Conservation (phyloP, 2,888 invertebrate genomes). For the Phytoseiulus persimilis region DNA sequence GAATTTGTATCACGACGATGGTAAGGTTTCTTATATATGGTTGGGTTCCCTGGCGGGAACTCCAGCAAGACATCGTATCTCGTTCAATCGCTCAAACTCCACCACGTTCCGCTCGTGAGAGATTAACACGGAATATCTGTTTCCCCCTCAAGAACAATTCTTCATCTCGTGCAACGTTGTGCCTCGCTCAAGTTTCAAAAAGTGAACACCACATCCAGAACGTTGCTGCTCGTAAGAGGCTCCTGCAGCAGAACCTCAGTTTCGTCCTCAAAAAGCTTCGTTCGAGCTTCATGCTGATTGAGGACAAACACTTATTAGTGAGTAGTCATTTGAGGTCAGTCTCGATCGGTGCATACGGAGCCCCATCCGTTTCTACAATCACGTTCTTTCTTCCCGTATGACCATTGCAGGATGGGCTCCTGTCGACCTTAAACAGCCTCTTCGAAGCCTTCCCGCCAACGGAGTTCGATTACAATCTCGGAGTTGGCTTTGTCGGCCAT, state of each 20-base stretch:
- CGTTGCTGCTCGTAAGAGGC: background rate
- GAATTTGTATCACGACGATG: conserved; percentile 53
- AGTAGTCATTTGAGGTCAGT: background rate
- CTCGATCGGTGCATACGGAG: background rate
- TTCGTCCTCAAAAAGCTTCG: background rate
- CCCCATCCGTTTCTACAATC: background rate
- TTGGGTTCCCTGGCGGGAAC: too few relatives aligned
- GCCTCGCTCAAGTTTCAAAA: conserved; percentile 23
- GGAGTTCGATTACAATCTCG: conserved; percentile 49
- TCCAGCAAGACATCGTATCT: too few relatives aligned
- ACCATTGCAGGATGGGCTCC: conserved; percentile 57
- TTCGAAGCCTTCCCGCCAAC: conserved; percentile 62
- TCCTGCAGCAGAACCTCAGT: conserved; percentile 17
- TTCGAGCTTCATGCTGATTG: background rate
- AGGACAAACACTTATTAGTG: conserved; percentile 31
- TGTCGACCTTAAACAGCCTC: conserved; percentile 61
- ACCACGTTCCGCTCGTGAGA: background rate
- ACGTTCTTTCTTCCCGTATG: conserved; percentile 22
- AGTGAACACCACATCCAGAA: conserved; percentile 12
- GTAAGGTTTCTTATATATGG: too few relatives aligned
- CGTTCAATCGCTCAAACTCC: too few relatives aligned
- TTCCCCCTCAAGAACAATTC: conserved; percentile 16
- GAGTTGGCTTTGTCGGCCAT: conserved; percentile 25
- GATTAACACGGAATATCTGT: too few relatives aligned
- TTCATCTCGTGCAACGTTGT: background rate